phyloP scores from a whole-genome alignment of 92 coral and sea anemone species.

The Zoanthus gigantus region DNA sequence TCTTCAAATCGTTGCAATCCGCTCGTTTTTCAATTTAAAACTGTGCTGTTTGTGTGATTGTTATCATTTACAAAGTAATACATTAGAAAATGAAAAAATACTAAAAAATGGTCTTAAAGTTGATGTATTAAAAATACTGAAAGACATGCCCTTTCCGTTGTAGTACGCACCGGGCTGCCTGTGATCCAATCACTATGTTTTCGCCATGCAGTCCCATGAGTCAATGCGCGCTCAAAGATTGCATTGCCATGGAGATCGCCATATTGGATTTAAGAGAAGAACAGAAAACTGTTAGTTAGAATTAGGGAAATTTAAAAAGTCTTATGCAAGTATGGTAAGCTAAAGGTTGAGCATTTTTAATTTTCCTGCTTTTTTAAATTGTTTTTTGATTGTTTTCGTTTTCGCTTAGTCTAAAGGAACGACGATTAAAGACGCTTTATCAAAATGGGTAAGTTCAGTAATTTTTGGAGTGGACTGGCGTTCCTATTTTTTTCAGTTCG shows the following conservation, averaged over 20 bases:
- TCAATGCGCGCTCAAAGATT: conserved; percentile 2
- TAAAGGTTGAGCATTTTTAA: not conserved
- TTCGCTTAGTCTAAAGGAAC: conserved; percentile 87
- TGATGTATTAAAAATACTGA: no score
- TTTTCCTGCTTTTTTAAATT: not conserved
- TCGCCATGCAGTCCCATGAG: conserved; percentile 7
- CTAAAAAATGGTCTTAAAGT: no score
- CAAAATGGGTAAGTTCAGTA: conserved; percentile 81
- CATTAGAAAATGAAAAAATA: no score
- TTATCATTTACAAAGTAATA: no score
- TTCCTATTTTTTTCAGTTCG: not conserved
- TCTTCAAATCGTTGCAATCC: no score
- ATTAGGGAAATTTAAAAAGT: not conserved
- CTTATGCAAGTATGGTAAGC: conserved; percentile 1
- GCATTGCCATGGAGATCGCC: conserved; percentile 71
- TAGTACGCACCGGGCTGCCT: not conserved
- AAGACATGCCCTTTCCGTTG: no score
- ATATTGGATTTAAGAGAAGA: conserved; percentile 62
- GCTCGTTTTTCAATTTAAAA: no score
- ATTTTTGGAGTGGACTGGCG: not conserved
- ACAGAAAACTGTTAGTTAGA: not conserved
- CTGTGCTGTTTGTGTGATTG: no score
- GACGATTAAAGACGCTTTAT: conserved; percentile 96
- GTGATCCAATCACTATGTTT: not conserved
- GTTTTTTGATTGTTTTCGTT: not conserved